Percentiles rank a stretch among this genome's conserved stretches.
Evolutionary conservation across 2,113 vertebrate species (phyloP).

Genomic region (Poeciliopsis prolifica): DNA sequence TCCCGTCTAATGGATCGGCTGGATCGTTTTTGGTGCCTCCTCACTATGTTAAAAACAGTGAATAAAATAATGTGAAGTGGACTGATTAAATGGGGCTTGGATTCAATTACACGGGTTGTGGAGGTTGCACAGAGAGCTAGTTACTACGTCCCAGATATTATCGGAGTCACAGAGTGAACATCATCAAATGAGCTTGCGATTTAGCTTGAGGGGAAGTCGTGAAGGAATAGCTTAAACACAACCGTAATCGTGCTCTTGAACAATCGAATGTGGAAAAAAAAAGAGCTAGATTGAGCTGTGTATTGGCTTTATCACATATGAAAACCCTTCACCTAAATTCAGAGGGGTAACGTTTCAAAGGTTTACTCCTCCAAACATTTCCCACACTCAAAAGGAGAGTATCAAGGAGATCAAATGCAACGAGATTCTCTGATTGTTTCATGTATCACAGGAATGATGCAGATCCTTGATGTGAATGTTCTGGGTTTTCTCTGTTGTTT

Average conservation of each 20-base stretch:
- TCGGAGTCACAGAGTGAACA: not conserved
- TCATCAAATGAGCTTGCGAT: not conserved
- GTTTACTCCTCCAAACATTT: not conserved
- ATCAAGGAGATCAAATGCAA: too few species aligned
- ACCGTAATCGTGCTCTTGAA: too few species aligned
- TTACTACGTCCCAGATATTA: not conserved
- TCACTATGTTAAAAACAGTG: not conserved
- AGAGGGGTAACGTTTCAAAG: too few species aligned
- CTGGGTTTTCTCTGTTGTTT: too few species aligned
- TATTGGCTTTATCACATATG: too few species aligned
- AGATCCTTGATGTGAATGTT: too few species aligned
- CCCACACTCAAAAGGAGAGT: not conserved
- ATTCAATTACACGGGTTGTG: conserved; percentile 3
- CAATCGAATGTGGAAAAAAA: too few species aligned
- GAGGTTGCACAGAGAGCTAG: not conserved
- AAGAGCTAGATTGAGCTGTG: too few species aligned
- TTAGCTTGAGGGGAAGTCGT: not conserved
- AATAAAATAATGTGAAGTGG: not conserved
- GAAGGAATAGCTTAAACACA: not conserved
- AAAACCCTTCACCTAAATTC: too few species aligned
- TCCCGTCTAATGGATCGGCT: not conserved
- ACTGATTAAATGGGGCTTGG: not conserved
- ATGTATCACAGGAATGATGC: too few species aligned
- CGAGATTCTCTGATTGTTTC: too few species aligned
- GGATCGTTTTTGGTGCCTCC: not conserved